Evolutionary conservation across 2,888 invertebrate genomes (phyloP), one percentile per base, ranked within the genome.

Genomic region (Drosophila fulvimacula): DNA sequence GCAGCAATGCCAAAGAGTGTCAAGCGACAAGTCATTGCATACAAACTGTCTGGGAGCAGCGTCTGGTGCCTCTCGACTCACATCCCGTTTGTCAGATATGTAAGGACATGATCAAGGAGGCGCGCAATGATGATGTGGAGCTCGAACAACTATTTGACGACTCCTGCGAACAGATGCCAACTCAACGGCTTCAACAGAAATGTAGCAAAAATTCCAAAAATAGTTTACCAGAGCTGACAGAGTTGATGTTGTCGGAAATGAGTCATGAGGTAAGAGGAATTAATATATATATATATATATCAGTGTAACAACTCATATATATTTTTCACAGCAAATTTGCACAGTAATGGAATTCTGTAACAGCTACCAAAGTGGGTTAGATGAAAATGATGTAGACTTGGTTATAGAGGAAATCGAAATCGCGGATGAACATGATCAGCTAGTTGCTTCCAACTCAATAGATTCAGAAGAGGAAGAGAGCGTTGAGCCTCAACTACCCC

Each of bases 321-420:
- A n/a, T 38, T 11, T 46, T 21, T 7, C 3, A 53, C 32, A 65
- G 68, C 68, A 64, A 68, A 34, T 46, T 41, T 68, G 68, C 51
- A 68, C 17, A 13, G 44, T 52, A 2, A 9, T 63, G 9, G 44
- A 17, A 0, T 27, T 57, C n/a, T 68, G 67, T 57, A 68, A 63
- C 19, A 44, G 30, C 38, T 44, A 30, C n/a, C 13, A 38, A 15
- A 24, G 27, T 38, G 36, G 2, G 2, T 38, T 44, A 10, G n/a
- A 46, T 6, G 39, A 9, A 19, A 39, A 11, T 13, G 24, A 56
- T 30, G 42, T 11, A 13, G 27, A 19, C 3, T 13, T 17, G 5
- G 19, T 30, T 7, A 3, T n/a, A 17, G 39, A 57, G 11, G 3
- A 17, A 42, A 1, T n/a, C 10, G 4, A 36, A 38, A 0, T 1